Evolutionary conservation across 2,797 vertebrate genomes (phyloP).

Genomic region (Tarsius wallacei): DNA sequence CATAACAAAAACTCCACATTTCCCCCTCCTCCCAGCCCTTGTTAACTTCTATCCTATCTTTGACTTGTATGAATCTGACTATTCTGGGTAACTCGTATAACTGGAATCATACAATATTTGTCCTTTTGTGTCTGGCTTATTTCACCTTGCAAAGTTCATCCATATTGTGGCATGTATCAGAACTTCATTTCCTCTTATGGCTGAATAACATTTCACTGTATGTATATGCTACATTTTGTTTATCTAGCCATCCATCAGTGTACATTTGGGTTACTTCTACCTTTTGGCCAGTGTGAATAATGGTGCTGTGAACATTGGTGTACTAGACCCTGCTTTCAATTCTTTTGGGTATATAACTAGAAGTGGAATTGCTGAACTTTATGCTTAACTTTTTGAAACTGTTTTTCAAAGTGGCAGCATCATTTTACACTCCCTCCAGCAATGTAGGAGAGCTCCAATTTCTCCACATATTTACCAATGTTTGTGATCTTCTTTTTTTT

Average conservation of each 20-base stretch:
- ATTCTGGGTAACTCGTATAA: not conserved
- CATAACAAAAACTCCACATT: not conserved
- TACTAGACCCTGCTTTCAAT: not conserved
- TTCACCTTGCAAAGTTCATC: not conserved
- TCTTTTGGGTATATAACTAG: not conserved
- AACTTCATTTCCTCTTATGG: not conserved
- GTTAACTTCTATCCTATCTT: not conserved
- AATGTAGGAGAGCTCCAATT: not conserved
- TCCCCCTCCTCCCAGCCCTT: not conserved
- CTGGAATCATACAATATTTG: not conserved
- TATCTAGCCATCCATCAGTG: too few relatives aligned
- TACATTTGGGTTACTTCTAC: too few relatives aligned
- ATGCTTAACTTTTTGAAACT: not conserved
- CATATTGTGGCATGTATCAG: not conserved
- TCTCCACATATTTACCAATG: not conserved
- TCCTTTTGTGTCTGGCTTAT: not conserved
- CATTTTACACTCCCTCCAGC: not conserved
- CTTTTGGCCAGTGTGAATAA: not conserved
- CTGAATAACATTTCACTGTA: not conserved
- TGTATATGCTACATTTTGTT: too few relatives aligned
- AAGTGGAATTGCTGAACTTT: not conserved
- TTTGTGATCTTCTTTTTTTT: not conserved
- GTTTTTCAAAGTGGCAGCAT: not conserved
- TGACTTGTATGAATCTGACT: not conserved
- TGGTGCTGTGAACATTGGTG: not conserved